Evolutionary conservation across 2,888 invertebrate genomes (phyloP).

Genomic region (Drosophila anomalipes): DNA sequence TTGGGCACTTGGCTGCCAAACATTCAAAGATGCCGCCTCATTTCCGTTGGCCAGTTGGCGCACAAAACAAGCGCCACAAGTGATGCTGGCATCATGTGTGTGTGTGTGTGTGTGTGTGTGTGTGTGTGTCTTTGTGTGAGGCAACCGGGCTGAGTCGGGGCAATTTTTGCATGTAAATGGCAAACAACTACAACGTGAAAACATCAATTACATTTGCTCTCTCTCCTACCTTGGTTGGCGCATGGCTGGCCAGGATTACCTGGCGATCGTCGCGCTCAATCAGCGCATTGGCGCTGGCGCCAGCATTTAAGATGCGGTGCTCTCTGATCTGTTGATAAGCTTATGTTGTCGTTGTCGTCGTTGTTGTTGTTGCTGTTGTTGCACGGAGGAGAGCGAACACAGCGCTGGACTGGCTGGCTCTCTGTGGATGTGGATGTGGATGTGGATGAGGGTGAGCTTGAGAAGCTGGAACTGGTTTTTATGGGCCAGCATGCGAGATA

Average conservation of each 20-base stretch:
- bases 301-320: conserved; percentile 85
- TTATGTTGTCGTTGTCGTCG: conserved; percentile 61
- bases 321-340: conserved; percentile 85
- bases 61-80: conserved; percentile 23
- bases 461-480: conserved; percentile 64
- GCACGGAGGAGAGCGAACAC: conserved; percentile 22
- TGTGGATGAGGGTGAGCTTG: conserved; percentile 25
- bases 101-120: conserved; percentile 25
- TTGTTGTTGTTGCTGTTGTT: conserved; percentile 18
- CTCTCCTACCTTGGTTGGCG: conserved; percentile 26
- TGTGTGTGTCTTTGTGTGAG: conserved; percentile 29
- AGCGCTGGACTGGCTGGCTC: conserved; percentile 6
- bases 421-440: conserved; percentile 20
- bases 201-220: conserved; percentile 73
- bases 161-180: conserved; percentile 71
- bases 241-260: conserved; percentile 62
- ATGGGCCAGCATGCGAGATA: conserved; percentile 46
- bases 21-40: conserved; percentile 65
- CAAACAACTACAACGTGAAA: conserved; percentile 79
- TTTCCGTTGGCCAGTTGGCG: conserved; percentile 61
- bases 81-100: not conserved
- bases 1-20: conserved; percentile 56
- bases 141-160: conserved; percentile 23
- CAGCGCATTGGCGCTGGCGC: conserved; percentile 84
- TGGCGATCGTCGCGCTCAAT: conserved; percentile 81